A percentile compares a stretch with the other conserved stretches of the same genome.
Conservation (phyloP, 2,113 vertebrate species). For the Hemiprocne comata region DNA sequence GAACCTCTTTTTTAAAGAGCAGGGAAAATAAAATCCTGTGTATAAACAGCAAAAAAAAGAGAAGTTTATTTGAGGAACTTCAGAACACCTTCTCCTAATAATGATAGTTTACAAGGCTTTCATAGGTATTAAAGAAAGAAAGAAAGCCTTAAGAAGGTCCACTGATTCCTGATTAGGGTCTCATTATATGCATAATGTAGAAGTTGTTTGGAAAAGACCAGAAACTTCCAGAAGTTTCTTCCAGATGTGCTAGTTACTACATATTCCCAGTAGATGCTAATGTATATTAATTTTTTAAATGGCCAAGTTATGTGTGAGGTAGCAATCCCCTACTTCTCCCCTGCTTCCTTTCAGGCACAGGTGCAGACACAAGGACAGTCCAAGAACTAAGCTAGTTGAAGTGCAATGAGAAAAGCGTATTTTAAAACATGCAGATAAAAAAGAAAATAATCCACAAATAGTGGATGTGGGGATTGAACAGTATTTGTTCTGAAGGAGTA, state of each 20-base stretch:
- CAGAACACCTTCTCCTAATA: not conserved
- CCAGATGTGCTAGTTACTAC: not conserved
- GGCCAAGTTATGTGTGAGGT: not conserved
- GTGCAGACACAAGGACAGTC: not conserved
- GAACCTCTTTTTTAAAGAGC: not conserved
- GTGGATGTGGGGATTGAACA: not conserved
- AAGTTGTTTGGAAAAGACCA: not conserved
- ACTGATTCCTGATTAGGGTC: not conserved
- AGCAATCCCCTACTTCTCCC: not conserved
- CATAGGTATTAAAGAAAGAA: not conserved
- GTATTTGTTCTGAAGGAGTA: not conserved
- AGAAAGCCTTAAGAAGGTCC: not conserved
- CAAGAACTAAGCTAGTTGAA: not conserved
- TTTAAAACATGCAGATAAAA: not conserved
- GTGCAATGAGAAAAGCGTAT: not conserved
- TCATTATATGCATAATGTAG: not conserved
- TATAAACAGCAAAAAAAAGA: not conserved
- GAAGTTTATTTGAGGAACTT: not conserved
- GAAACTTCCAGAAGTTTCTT: not conserved
- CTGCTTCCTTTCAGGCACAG: not conserved
- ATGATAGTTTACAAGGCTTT: not conserved
- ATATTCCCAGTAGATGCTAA: not conserved
- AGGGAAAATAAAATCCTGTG: accelerated
- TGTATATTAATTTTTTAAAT: not conserved
- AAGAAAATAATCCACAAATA: not conserved